Conservation (phyloP, 2,113 vertebrate genomes). For the Dolichallabes microphthalmus region DNA sequence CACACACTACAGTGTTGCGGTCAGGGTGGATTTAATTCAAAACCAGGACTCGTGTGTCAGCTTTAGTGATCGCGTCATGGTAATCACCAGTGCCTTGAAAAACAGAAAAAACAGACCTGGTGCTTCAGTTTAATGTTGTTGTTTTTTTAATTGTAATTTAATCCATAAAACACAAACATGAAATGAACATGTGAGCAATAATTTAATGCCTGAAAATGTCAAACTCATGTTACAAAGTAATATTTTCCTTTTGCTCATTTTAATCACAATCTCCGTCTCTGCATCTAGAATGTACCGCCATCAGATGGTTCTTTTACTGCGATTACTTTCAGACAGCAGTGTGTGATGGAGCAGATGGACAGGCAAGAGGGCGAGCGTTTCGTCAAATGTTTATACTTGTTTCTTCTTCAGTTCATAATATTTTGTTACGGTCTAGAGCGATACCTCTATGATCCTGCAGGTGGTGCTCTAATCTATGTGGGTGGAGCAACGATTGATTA, state of each 20-base stretch:
- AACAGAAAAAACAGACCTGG: not conserved
- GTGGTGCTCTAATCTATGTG: no score
- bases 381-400: no score
- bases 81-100: not conserved
- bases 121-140: not conserved
- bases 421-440: not conserved
- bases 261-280: not conserved
- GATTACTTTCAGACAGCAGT: not conserved
- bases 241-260: not conserved
- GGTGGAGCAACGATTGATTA: no score
- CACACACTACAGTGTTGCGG: no score
- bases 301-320: slow-evolving; percentile 10
- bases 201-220: not conserved
- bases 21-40: not conserved
- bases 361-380: not conserved
- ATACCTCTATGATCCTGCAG: no score
- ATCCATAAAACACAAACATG: not conserved
- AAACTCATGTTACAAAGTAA: not conserved
- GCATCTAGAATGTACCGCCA: slow-evolving; percentile 13
- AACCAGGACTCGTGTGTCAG: not conserved
- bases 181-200: not conserved
- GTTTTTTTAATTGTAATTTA: no score
- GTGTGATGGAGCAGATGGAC: slow-evolving; percentile 9
- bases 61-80: not conserved
- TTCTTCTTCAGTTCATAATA: not conserved